These are phyloP conservation scores for Exephanes ischioxanthus DNA, from an alignment of 2,888 invertebrate genomes.

Conservation along the genomic window DNA sequence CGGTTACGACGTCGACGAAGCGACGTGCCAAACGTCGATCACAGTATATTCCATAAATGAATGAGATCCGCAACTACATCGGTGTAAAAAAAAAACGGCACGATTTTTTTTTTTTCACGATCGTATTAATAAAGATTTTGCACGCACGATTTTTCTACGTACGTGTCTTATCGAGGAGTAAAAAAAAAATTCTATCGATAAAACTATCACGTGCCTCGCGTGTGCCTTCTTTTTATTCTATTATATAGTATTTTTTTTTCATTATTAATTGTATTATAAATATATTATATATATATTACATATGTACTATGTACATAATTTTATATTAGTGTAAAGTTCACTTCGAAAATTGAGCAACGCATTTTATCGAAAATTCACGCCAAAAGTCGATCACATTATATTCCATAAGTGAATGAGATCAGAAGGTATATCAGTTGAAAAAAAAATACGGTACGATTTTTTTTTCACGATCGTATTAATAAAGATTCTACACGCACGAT, in stretches of 20 bases:
- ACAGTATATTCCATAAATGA: not conserved
- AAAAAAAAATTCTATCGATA: not conserved
- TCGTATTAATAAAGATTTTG: conserved; percentile 13
- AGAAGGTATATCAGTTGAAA: not conserved
- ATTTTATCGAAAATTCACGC: not conserved
- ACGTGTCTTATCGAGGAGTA: conserved; percentile 7
- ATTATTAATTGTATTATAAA: no score
- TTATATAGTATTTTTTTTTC: no score
- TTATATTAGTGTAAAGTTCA: no score
- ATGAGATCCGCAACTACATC: not conserved
- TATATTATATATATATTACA: no score
- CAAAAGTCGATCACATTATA: not conserved
- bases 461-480: not conserved
- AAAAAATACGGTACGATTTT: not conserved
- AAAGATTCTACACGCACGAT: conserved; percentile 24
- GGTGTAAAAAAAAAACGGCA: not conserved
- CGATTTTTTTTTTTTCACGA: not conserved
- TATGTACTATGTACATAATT: no score
- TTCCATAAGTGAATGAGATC: conserved; percentile 1
- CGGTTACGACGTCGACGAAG: not conserved
- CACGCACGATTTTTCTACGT: conserved; percentile 32
- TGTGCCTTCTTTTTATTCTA: no score
- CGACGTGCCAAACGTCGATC: not conserved
- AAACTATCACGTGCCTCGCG: conserved; percentile 4
- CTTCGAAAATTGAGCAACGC: no score